These are phyloP conservation scores for Mionectes olivaceus DNA, from an alignment of 2,797 vertebrate genomes.

Conservation along the genomic window DNA sequence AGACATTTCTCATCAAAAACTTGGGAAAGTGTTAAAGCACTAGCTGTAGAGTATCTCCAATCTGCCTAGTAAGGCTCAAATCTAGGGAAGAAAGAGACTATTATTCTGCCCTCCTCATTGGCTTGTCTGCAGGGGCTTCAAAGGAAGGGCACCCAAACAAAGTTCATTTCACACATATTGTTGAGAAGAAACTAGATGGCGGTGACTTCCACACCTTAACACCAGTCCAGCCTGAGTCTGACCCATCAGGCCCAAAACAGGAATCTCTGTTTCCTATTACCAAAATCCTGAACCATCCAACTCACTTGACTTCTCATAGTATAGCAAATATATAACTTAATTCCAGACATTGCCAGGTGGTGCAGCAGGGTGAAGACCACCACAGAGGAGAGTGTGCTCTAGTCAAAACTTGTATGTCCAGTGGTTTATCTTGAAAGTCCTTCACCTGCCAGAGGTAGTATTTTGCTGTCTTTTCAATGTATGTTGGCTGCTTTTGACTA, in stretches of 20 bases:
- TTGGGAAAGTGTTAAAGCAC: neutral
- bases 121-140: neutral
- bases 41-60: neutral
- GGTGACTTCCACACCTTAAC: neutral
- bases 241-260: neutral
- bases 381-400: neutral
- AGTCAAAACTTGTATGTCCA: neutral
- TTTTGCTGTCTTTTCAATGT: neutral
- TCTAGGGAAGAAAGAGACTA: neutral
- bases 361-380: neutral
- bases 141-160: neutral
- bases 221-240: neutral
- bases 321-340: constrained; percentile 18
- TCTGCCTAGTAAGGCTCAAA: neutral
- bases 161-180: neutral
- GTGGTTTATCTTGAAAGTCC: neutral
- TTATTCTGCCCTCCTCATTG: neutral
- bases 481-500: neutral
- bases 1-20: neutral
- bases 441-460: neutral
- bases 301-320: constrained; percentile 14
- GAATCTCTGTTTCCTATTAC: constrained; percentile 17
- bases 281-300: neutral
- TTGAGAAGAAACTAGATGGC: neutral
- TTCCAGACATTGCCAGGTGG: neutral